Conservation (phyloP, 2,113 vertebrate genomes). For the Mixornis gularis region DNA sequence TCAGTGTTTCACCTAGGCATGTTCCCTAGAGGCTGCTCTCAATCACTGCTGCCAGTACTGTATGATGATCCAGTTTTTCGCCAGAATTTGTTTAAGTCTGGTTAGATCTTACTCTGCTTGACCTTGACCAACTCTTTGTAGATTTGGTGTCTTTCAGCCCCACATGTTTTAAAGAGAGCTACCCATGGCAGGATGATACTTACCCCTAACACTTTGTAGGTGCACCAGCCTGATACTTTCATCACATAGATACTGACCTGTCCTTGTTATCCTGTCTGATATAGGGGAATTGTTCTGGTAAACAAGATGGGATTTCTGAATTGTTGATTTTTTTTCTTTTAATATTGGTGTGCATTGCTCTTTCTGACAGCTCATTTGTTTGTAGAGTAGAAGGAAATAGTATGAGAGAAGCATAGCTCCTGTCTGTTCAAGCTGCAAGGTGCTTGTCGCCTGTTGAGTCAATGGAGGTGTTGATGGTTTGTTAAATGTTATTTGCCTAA, state of each 20-base stretch:
- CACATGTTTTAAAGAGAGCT: background rate
- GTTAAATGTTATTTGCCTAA: background rate
- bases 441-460: background rate
- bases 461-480: background rate
- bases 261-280: background rate
- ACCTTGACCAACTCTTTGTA: background rate
- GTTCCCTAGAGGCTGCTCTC: background rate
- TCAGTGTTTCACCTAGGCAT: background rate
- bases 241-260: background rate
- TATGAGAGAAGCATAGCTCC: background rate
- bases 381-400: background rate
- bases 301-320: background rate
- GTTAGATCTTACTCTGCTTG: background rate
- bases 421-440: background rate
- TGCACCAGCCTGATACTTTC: background rate
- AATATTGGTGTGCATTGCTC: background rate
- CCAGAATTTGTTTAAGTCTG: background rate
- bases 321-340: background rate
- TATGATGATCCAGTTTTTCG: background rate
- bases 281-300: background rate
- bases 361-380: background rate
- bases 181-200: background rate
- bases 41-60: background rate
- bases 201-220: background rate
- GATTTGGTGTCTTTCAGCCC: background rate